Evolutionary conservation across 2,113 vertebrate species (phyloP).

Genomic region (Polyodon spathula): DNA sequence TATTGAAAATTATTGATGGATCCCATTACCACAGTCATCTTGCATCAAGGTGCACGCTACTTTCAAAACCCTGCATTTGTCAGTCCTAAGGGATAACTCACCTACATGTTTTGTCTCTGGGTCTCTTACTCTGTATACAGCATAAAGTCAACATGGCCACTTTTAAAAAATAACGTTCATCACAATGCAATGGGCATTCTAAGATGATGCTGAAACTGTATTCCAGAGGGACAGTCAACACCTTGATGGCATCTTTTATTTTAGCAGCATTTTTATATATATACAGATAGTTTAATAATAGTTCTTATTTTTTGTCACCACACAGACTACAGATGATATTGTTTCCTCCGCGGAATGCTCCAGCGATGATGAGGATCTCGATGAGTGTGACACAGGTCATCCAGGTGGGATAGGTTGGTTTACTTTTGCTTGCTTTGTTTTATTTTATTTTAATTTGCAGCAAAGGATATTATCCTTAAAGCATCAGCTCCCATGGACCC

Average conservation of each 20-base stretch:
- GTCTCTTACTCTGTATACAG: not conserved
- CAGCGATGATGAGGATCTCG: constrained; percentile 94
- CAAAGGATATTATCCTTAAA: constrained; percentile 60
- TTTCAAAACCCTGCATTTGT: not conserved
- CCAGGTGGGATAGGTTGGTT: constrained; percentile 97
- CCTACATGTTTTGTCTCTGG: too few relatives aligned
- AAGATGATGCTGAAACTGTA: too few relatives aligned
- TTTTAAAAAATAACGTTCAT: not conserved
- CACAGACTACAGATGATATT: constrained; percentile 87
- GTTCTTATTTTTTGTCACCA: not conserved
- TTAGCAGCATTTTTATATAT: too few relatives aligned
- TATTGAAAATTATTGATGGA: not conserved
- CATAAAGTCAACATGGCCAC: not conserved
- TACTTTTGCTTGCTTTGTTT: constrained; percentile 75
- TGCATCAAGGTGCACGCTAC: not conserved
- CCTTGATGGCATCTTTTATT: too few relatives aligned
- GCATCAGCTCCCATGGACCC: constrained; percentile 88
- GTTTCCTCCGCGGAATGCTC: constrained; percentile 96
- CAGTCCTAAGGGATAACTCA: not conserved
- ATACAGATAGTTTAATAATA: too few relatives aligned
- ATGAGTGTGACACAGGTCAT: constrained; percentile 89
- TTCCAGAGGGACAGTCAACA: too few relatives aligned
- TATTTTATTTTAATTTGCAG: constrained; percentile 73
- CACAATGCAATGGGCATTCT: too few relatives aligned
- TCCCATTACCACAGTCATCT: not conserved